Evolutionary conservation across 2,888 invertebrate species (phyloP), one percentile per base, ranked within the genome.

Genomic region (Sialis fuliginosa): DNA sequence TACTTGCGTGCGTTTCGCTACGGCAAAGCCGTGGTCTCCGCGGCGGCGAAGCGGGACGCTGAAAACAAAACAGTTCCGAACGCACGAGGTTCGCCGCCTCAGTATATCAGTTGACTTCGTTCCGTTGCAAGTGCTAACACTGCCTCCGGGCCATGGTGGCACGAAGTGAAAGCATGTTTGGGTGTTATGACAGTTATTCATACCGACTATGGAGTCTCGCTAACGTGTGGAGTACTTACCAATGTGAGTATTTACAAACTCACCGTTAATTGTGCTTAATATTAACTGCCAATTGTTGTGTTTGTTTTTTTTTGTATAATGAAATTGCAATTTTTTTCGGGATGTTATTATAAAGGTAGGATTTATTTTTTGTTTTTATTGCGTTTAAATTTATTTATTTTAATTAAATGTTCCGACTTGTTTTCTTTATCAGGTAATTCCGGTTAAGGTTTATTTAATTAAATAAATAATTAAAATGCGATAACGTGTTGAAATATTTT

Each of bases 141-240:
- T 58, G 70, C 62, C 75, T 78, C 79, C 80, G 75, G 75, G 81
- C 78, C 77, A 81, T 81, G 81, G 81, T 82, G 75, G 80, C 80
- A 76, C 78, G 77, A 70, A 74, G 76, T 74, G 79, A 72, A 71
- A 78, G 74, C 72, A 81, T 78, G 79, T 78, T 76, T 73, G 77
- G 76, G 65, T 76, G 76, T 70, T 77, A 77, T 71, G 79, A 79
- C 70, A 79, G 78, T 72, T 80, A 79, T 70, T 79, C 79, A 66
- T 79, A 79, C 70, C 74, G 79, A 66, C 75, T 80, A 67, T 79
- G 79, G 79, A 79, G 78, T 71, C 71, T 80, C 68, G 79, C 79
- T 70, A 79, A 79, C 70, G 78, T 79, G 61, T 79, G 79, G 79
- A 77, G 76, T 70, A 75, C 75, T 71, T 78, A 75, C 67, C 77